Evolutionary conservation across 2,888 invertebrate genomes (phyloP).

Genomic region (Hirtodrosophila alboralis): DNA sequence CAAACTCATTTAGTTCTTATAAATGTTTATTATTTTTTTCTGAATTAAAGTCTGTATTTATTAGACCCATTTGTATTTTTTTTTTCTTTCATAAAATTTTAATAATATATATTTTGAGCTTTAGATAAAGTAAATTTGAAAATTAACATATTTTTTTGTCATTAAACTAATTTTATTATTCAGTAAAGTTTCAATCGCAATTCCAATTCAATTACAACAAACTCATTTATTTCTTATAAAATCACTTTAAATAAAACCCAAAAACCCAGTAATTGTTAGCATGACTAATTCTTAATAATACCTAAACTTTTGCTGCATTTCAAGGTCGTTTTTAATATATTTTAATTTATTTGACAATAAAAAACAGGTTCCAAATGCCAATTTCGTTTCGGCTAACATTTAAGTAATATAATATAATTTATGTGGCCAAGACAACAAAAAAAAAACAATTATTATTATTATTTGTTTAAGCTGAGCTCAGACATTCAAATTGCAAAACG

Average conservation of each 20-base stretch:
- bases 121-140: no score
- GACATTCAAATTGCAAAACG: conserved; percentile 17
- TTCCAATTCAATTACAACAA: no score
- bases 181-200: no score
- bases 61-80: no score
- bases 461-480: conserved; percentile 37
- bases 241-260: not conserved
- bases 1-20: no score
- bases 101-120: no score
- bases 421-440: conserved; percentile 16
- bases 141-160: no score
- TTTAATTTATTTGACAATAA: conserved; percentile 1
- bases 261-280: conserved; percentile 1
- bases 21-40: no score
- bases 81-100: no score
- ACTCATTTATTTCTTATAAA: no score
- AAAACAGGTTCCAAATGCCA: conserved; percentile 33
- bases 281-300: conserved; percentile 32
- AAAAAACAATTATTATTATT: conserved; percentile 10
- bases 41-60: no score
- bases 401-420: conserved; percentile 30
- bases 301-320: conserved; percentile 14
- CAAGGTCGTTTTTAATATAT: conserved; percentile 29
- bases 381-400: conserved; percentile 8
- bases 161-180: no score